Conservation (phyloP, 2,797 vertebrate species). For the Notoglanidium macrostoma region DNA sequence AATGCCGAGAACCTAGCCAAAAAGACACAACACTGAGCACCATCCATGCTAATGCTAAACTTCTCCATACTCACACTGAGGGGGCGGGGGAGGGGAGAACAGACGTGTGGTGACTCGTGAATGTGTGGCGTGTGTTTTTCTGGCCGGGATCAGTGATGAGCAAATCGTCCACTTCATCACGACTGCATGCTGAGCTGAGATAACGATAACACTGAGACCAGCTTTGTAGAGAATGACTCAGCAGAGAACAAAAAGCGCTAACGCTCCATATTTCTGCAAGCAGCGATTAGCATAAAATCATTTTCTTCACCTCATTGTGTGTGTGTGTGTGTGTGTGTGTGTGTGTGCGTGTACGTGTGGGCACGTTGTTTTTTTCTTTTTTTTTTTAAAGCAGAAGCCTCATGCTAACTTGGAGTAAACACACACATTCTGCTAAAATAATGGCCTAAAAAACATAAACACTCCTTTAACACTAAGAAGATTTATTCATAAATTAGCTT, state of each 20-base stretch:
- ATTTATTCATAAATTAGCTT: background rate
- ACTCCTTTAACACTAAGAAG: background rate
- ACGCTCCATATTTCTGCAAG: constrained; percentile 12
- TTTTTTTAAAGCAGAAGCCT: background rate
- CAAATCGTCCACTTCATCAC: constrained; percentile 29
- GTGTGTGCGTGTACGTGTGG: background rate
- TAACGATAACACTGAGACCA: constrained; percentile 41
- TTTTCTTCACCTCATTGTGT: background rate
- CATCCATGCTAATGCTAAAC: background rate
- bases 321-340: background rate
- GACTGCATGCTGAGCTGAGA: constrained; percentile 55
- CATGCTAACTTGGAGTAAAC: background rate
- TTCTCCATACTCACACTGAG: background rate
- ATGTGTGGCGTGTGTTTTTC: constrained; percentile 10
- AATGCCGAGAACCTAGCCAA: background rate
- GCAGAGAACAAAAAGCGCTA: constrained; percentile 7
- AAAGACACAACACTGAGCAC: background rate
- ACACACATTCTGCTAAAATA: background rate
- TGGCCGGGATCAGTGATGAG: constrained; percentile 18
- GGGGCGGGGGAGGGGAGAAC: background rate
- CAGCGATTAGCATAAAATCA: background rate
- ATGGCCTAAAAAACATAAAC: background rate
- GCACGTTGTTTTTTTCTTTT: background rate
- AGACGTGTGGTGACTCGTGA: constrained; percentile 6
- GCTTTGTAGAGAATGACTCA: constrained; percentile 30